Percentiles rank a stretch among this genome's conserved stretches.
These are phyloP conservation scores for Xerus rutilus DNA, from an alignment of 2,797 vertebrate species.

Conservation along the genomic window DNA sequence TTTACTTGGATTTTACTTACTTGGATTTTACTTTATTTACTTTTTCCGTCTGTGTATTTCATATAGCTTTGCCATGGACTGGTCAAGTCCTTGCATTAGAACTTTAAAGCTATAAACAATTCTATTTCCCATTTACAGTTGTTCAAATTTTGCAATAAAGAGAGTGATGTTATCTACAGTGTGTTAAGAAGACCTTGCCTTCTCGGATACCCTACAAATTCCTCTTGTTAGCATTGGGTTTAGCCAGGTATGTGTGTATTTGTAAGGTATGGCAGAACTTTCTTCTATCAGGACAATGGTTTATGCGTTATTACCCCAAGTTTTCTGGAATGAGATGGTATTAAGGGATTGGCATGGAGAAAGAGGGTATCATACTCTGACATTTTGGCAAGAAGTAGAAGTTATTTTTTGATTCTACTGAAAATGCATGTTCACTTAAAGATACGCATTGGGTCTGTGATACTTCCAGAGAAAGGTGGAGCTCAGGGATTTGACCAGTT, in stretches of 20 bases:
- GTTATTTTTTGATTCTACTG: neutral
- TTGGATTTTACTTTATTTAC: slow-evolving; percentile 2
- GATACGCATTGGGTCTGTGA: neutral
- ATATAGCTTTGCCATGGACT: neutral
- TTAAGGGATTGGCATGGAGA: neutral
- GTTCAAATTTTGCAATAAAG: slow-evolving; percentile 24
- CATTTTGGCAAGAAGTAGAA: neutral
- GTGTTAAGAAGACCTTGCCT: neutral
- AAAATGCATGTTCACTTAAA: slow-evolving; percentile 6
- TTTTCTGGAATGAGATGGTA: slow-evolving; percentile 1
- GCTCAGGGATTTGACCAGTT: neutral
- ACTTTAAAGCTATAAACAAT: neutral
- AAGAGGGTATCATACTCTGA: neutral
- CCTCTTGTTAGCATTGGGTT: neutral
- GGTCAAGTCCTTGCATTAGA: neutral
- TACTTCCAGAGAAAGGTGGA: neutral
- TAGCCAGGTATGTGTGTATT: neutral
- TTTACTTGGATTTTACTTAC: neutral
- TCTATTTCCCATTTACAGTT: neutral
- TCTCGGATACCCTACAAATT: neutral
- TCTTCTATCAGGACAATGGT: neutral
- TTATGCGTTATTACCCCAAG: neutral
- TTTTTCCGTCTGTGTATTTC: neutral
- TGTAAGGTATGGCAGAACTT: neutral
- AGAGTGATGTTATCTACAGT: neutral